Conservation (phyloP, 1,140 invertebrate genomes). For the Melanaphis sacchari region DNA sequence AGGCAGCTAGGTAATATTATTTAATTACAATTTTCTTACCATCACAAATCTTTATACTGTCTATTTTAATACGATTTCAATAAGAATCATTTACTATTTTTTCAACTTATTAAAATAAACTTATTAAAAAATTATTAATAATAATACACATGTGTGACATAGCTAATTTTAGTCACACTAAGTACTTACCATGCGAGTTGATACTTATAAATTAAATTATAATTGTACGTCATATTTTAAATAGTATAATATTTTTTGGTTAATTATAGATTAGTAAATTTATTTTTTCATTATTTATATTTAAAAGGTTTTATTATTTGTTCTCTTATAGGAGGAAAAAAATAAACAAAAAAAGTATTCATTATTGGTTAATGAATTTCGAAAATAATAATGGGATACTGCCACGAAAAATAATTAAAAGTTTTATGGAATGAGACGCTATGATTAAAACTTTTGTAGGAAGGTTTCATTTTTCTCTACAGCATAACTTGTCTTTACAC, state of each 20-base stretch:
- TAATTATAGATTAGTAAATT: neutral
- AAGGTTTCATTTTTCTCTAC: too few species aligned
- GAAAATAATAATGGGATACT: neutral
- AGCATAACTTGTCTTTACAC: neutral
- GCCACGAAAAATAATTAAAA: constrained; percentile 30
- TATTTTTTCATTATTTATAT: neutral
- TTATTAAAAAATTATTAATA: neutral
- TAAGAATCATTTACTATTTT: neutral
- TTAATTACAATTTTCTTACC: neutral
- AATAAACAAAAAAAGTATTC: neutral
- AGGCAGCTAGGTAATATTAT: neutral
- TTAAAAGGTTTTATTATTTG: neutral
- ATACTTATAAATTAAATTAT: neutral
- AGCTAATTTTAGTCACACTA: neutral
- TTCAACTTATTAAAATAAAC: neutral
- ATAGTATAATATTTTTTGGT: neutral
- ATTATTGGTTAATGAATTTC: constrained; percentile 13
- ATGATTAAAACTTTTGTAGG: neutral
- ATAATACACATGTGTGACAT: neutral
- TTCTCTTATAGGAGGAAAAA: neutral
- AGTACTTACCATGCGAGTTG: neutral
- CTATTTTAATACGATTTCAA: neutral
- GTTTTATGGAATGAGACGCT: neutral
- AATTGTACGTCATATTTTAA: neutral
- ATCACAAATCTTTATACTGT: neutral